phyloP scores from a whole-genome alignment of 2,113 vertebrate species.

The Chinchilla lanigera region DNA sequence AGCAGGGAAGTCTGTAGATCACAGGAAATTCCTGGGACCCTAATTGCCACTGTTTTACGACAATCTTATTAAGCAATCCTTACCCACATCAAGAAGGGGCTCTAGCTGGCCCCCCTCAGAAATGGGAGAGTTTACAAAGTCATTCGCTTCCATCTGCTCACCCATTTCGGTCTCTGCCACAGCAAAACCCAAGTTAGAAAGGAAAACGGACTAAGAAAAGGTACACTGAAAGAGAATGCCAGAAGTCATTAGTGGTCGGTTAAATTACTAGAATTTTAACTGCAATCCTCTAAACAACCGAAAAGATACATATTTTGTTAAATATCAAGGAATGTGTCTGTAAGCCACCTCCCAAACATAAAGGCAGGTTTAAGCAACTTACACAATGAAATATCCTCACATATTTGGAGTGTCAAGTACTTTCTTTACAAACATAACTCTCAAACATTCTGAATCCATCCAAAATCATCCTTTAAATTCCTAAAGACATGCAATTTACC shows the following conservation, averaged over 20 bases:
- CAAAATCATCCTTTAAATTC: conserved; percentile 49
- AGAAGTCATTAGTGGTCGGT: not conserved
- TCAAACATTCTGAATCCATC: conserved; percentile 9
- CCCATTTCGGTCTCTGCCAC: conserved; percentile 7
- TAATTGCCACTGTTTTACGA: not conserved
- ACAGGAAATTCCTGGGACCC: conserved; percentile 50
- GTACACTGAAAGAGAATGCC: not conserved
- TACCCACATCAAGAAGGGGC: not conserved
- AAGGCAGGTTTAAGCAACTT: conserved; percentile 45
- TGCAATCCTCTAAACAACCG: not conserved
- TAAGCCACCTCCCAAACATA: conserved; percentile 43
- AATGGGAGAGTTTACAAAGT: conserved; percentile 36
- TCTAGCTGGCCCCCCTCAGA: conserved; percentile 1
- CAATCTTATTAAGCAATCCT: conserved; percentile 35
- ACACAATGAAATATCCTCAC: not conserved
- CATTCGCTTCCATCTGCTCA: conserved; percentile 42
- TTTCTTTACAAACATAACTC: conserved; percentile 15
- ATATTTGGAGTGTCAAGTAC: conserved; percentile 37
- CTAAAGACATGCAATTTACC: not conserved
- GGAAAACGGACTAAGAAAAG: not conserved
- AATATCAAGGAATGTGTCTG: conserved; percentile 24
- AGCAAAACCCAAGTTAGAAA: conserved; percentile 57
- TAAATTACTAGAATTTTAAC: conserved; percentile 21
- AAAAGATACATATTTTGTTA: conserved; percentile 23
- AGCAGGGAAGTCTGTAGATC: not conserved